Percentiles rank a stretch among this genome's conserved stretches.
These are phyloP conservation scores for Drosophila mayri DNA, from an alignment of 1,140 invertebrate genomes.

Conservation along the genomic window DNA sequence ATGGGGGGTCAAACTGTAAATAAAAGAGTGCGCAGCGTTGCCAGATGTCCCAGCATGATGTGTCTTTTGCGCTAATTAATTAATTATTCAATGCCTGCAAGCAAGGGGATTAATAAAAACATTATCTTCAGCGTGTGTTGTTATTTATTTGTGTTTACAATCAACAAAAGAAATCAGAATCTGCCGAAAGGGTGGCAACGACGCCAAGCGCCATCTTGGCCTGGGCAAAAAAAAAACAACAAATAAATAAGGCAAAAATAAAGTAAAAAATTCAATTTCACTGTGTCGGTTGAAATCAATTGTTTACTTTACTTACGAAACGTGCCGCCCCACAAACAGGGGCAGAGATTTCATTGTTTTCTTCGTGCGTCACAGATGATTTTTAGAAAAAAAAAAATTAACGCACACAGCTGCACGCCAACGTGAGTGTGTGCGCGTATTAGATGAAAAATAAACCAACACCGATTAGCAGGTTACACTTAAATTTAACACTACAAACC, in stretches of 20 bases:
- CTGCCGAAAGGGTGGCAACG: conserved; percentile 46
- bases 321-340: not conserved
- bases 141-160: conserved; percentile 35
- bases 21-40: conserved; percentile 19
- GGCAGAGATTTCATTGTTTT: conserved; percentile 23
- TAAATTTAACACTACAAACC: conserved; percentile 67
- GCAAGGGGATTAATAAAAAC: conserved; percentile 14
- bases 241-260: conserved; percentile 66
- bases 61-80: conserved; percentile 21
- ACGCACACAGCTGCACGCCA: conserved; percentile 17
- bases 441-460: conserved; percentile 52
- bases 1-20: conserved; percentile 38
- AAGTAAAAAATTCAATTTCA: conserved; percentile 79
- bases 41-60: conserved; percentile 19
- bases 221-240: conserved; percentile 45
- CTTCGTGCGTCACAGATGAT: conserved; percentile 44
- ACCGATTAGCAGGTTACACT: conserved; percentile 64
- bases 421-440: conserved; percentile 20
- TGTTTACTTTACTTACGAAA: conserved; percentile 76
- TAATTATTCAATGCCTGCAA: conserved; percentile 27
- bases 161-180: conserved; percentile 34
- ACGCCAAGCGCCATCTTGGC: conserved; percentile 54
- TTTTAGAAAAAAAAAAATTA: conserved; percentile 3
- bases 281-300: conserved; percentile 63
- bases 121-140: not conserved